Percentiles rank a stretch among this genome's conserved stretches.
phyloP scores from a whole-genome alignment of 2,888 invertebrate genomes.

The Lissonota sp. region DNA sequence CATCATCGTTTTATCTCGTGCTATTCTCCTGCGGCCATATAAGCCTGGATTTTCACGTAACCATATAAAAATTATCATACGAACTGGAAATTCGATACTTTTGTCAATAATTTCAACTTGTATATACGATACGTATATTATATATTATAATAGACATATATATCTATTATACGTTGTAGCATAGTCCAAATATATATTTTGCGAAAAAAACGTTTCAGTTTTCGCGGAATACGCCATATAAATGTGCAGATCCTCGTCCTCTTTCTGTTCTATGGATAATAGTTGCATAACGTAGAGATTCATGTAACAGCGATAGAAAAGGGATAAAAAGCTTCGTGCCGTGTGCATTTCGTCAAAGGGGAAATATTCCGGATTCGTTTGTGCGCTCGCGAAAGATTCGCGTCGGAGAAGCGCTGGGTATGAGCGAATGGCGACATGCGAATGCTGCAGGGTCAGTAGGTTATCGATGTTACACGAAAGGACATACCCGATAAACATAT shows the following conservation, averaged over 20 bases:
- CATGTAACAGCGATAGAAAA: background rate
- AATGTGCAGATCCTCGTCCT: background rate
- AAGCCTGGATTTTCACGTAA: no score
- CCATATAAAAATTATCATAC: no score
- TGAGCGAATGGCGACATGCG: conserved; percentile 57
- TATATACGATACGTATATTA: background rate
- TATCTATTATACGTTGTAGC: no score
- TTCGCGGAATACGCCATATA: no score
- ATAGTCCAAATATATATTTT: background rate
- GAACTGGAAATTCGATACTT: no score
- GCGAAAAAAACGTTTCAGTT: no score
- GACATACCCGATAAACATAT: conserved; percentile 21
- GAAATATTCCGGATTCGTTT: conserved; percentile 18
- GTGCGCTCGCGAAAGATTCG: conserved; percentile 5
- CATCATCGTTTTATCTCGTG: no score
- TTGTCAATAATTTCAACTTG: no score
- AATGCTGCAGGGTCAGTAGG: conserved; percentile 74
- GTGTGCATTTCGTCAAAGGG: conserved; percentile 55
- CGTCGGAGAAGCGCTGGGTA: conserved; percentile 58
- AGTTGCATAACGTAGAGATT: background rate
- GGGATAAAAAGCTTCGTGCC: conserved; percentile 33
- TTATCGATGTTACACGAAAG: conserved; percentile 75
- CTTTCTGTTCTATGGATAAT: background rate
- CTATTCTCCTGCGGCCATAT: no score
- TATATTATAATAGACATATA: no score